phyloP scores from a whole-genome alignment of 2,113 vertebrate species.

The Cepphus grylle region DNA sequence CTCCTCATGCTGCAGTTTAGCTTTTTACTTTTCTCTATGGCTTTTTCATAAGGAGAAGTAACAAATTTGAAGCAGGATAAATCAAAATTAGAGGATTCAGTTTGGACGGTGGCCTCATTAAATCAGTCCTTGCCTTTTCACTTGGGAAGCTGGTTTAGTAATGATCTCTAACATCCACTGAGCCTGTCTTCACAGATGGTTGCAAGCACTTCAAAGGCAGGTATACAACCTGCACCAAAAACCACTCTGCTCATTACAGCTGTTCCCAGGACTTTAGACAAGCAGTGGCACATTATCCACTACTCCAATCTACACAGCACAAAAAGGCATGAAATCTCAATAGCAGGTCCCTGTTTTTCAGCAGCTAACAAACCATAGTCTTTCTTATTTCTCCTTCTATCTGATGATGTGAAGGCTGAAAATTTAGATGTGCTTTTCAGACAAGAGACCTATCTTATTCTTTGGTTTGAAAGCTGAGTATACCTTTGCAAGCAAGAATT shows the following conservation, averaged over 20 bases:
- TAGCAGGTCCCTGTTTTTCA: not conserved
- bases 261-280: slow-evolving; percentile 35
- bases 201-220: slow-evolving; percentile 46
- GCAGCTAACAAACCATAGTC: not conserved
- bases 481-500: not conserved
- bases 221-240: slow-evolving; percentile 30
- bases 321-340: slow-evolving; percentile 33
- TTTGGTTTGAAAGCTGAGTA: not conserved
- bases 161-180: slow-evolving; percentile 25
- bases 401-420: not conserved
- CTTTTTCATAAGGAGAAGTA: slow-evolving; percentile 38
- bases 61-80: slow-evolving; percentile 14
- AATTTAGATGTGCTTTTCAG: not conserved
- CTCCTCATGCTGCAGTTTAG: slow-evolving; percentile 2
- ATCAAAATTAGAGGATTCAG: slow-evolving; percentile 9
- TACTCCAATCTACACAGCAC: not conserved
- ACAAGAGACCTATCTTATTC: not conserved
- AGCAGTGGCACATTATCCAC: slow-evolving; percentile 19
- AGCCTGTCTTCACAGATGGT: slow-evolving; percentile 38
- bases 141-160: slow-evolving; percentile 34
- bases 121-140: slow-evolving; percentile 42
- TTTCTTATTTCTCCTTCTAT: not conserved
- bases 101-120: slow-evolving; percentile 48
- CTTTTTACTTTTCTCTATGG: slow-evolving; percentile 28
- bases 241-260: slow-evolving; percentile 28